Conservation (phyloP, 2,888 invertebrate species). For the Papilio demoleus region DNA sequence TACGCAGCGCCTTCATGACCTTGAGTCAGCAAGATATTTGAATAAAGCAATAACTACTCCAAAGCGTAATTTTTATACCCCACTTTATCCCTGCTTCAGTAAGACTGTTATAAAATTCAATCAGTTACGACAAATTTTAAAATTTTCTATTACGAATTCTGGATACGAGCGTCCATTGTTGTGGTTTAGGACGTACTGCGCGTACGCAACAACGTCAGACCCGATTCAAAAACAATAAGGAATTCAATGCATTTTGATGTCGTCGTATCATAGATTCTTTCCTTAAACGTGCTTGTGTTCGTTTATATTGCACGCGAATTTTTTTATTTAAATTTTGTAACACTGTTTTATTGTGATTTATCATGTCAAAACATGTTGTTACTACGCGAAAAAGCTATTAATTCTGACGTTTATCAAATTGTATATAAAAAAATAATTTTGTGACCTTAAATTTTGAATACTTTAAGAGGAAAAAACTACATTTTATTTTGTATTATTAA, state of each 20-base stretch:
- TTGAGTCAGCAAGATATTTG: too few species aligned
- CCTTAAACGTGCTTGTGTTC: constrained; percentile 43
- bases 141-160: constrained; percentile 24
- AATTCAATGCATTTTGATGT: constrained; percentile 42
- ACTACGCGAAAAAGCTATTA: neutral
- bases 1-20: too few species aligned
- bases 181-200: constrained; percentile 27
- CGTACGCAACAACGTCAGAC: constrained; percentile 21
- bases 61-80: too few species aligned
- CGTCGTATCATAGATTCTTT: constrained; percentile 40
- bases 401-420: too few species aligned
- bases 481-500: neutral
- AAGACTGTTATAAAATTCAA: constrained; percentile 10
- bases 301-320: constrained; percentile 27
- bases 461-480: neutral
- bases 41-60: too few species aligned
- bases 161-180: constrained; percentile 31
- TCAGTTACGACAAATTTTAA: neutral
- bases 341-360: neutral
- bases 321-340: neutral
- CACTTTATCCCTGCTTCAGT: too few species aligned
- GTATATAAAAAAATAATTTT: neutral
- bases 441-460: neutral
- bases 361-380: neutral
- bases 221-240: constrained; percentile 30